phyloP scores from a whole-genome alignment of 2,797 vertebrate genomes.

The Sebastes oblongus region DNA sequence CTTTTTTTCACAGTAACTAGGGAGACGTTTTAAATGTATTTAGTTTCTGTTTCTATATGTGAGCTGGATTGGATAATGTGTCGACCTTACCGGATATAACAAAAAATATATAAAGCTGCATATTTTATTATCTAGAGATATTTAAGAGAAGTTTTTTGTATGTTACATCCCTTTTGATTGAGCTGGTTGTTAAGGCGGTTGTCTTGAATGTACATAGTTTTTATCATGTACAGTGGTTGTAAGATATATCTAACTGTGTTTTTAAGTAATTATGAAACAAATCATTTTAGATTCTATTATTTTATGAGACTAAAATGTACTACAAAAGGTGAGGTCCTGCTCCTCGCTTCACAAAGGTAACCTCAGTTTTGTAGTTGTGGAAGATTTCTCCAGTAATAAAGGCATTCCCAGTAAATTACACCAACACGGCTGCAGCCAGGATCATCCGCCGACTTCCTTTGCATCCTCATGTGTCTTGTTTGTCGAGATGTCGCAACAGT shows the following conservation, averaged over 20 bases:
- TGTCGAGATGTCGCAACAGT: slow-evolving; percentile 51
- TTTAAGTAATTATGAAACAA: slow-evolving; percentile 62
- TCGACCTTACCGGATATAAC: slow-evolving; percentile 39
- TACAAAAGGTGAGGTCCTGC: neutral
- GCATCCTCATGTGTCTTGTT: slow-evolving; percentile 62
- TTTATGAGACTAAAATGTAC: slow-evolving; percentile 42
- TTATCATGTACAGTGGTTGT: slow-evolving; percentile 66
- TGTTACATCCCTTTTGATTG: slow-evolving; percentile 36
- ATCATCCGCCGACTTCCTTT: slow-evolving; percentile 8
- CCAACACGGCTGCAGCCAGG: slow-evolving; percentile 71
- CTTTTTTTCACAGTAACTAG: neutral
- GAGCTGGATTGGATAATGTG: slow-evolving; percentile 33
- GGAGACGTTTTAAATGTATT: slow-evolving; percentile 60
- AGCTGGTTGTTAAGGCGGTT: slow-evolving; percentile 34
- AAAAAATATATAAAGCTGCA: slow-evolving; percentile 61
- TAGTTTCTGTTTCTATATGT: slow-evolving; percentile 53
- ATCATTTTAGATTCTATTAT: slow-evolving; percentile 76
- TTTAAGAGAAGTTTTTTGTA: slow-evolving; percentile 69
- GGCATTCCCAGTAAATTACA: slow-evolving; percentile 64
- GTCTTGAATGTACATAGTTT: slow-evolving; percentile 61
- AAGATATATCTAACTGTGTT: slow-evolving; percentile 50
- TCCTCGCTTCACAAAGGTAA: slow-evolving; percentile 19
- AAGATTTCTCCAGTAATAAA: slow-evolving; percentile 39
- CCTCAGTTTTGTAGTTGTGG: slow-evolving; percentile 31
- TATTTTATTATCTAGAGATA: slow-evolving; percentile 79